Conservation (phyloP, 2,113 vertebrate genomes). For the Notechis scutatus region DNA sequence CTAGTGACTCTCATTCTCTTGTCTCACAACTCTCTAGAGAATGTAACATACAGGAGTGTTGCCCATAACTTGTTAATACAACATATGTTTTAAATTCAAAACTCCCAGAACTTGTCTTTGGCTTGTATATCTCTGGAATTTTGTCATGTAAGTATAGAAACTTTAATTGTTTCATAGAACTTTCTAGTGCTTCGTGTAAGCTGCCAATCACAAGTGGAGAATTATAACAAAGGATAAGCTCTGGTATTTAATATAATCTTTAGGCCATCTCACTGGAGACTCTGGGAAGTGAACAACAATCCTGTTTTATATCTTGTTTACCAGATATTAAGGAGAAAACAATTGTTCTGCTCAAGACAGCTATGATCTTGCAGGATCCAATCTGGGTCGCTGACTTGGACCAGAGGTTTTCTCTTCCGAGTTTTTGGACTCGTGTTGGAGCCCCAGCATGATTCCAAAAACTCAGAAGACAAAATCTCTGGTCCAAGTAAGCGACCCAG, state of each 20-base stretch:
- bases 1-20: background rate
- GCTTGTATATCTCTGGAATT: background rate
- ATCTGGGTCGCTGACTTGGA: background rate
- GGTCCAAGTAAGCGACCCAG: too few relatives aligned
- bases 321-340: background rate
- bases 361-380: background rate
- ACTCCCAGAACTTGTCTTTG: background rate
- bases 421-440: background rate
- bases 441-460: too few relatives aligned
- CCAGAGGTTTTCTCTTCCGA: background rate
- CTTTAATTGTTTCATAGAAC: background rate
- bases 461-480: too few relatives aligned
- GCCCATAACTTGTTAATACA: background rate
- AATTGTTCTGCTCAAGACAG: background rate
- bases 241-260: background rate
- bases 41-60: background rate
- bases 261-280: background rate
- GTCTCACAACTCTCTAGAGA: background rate
- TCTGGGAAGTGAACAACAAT: background rate
- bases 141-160: background rate
- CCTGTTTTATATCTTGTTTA: background rate
- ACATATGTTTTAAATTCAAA: background rate
- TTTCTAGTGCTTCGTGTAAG: background rate
- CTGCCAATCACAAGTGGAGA: background rate
- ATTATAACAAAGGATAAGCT: background rate